phyloP scores from a whole-genome alignment of 2,797 vertebrate species.

The Lophotriccus pileatus region DNA sequence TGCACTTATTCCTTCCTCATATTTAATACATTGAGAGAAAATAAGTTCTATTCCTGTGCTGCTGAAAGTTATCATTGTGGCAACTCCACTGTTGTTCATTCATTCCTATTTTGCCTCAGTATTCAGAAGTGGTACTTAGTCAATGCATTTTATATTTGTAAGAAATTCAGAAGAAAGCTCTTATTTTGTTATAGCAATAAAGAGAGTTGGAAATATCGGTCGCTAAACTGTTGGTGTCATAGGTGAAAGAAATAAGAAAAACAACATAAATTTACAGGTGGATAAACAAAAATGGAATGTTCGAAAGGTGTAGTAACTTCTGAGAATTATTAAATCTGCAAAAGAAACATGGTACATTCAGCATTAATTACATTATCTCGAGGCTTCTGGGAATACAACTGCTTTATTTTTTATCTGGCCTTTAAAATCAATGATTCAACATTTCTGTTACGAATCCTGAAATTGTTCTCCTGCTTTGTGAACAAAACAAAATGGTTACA shows the following conservation, averaged over 20 bases:
- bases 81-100: not conserved
- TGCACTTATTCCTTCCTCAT: not conserved
- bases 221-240: not conserved
- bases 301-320: slow-evolving; percentile 16
- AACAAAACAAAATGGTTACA: slow-evolving; percentile 40
- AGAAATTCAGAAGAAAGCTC: not conserved
- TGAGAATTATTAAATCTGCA: slow-evolving; percentile 55
- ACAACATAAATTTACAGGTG: not conserved
- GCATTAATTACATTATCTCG: slow-evolving; percentile 61
- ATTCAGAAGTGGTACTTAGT: not conserved
- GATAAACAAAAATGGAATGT: not conserved
- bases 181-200: not conserved
- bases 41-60: not conserved
- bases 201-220: not conserved
- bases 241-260: not conserved
- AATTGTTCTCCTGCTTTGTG: slow-evolving; percentile 34
- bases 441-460: slow-evolving; percentile 52
- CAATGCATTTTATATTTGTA: not conserved
- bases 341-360: slow-evolving; percentile 30
- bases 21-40: not conserved
- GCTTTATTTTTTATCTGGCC: slow-evolving; percentile 49
- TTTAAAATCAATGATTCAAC: slow-evolving; percentile 46
- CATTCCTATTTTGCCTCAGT: not conserved
- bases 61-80: not conserved
- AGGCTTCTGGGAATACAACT: slow-evolving; percentile 53